Conservation (phyloP, 2,888 invertebrate genomes). For the Cephus sareptanus region DNA sequence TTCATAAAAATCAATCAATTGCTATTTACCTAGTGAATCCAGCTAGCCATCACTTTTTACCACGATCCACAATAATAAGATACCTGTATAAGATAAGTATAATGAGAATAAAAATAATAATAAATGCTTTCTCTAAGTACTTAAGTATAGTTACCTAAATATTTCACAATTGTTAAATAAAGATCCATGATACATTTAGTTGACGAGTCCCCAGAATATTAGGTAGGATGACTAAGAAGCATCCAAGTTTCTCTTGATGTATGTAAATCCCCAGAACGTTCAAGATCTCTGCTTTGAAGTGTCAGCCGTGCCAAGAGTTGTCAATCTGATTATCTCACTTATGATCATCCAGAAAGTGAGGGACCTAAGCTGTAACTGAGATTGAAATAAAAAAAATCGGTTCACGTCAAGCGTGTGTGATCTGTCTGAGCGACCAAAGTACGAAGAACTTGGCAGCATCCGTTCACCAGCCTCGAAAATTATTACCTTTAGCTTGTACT, state of each 20-base stretch:
- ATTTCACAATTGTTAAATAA: background rate
- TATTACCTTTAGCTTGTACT: background rate
- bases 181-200: background rate
- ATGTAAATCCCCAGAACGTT: background rate
- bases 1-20: background rate
- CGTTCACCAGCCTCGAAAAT: slow-evolving; percentile 5
- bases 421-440: background rate
- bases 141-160: background rate
- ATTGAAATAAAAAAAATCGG: background rate
- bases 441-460: background rate
- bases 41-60: background rate
- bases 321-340: background rate
- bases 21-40: background rate
- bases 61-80: background rate
- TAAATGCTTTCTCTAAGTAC: background rate
- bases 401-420: background rate
- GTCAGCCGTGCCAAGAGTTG: background rate
- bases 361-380: background rate
- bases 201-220: background rate
- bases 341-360: background rate
- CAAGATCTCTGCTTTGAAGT: background rate
- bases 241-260: background rate
- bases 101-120: background rate
- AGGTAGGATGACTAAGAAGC: background rate
- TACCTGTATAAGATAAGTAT: background rate